Conservation (phyloP, 1,140 invertebrate species). For the Gonioctena quinquepunctata region DNA sequence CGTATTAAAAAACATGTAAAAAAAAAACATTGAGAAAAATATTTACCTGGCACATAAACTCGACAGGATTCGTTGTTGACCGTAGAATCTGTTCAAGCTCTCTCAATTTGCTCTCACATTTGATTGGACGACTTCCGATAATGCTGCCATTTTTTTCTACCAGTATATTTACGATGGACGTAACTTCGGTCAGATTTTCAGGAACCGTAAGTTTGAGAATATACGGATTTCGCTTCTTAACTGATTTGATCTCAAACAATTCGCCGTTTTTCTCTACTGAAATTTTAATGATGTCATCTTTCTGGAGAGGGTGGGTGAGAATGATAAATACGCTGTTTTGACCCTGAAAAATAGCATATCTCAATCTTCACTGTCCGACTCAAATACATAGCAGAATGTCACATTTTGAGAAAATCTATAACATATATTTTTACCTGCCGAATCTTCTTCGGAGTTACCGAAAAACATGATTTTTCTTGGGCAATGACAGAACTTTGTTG, state of each 20-base stretch:
- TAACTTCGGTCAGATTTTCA: conserved; percentile 78
- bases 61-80: conserved; percentile 76
- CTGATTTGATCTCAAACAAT: conserved; percentile 70
- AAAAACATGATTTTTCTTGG: conserved; percentile 70
- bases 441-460: conserved; percentile 78
- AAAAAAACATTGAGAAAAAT: too few species aligned
- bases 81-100: conserved; percentile 81
- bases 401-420: too few species aligned
- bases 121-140: conserved; percentile 77
- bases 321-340: conserved; percentile 81
- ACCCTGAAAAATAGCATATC: conserved; percentile 66
- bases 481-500: conserved; percentile 60
- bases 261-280: conserved; percentile 79
- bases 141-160: conserved; percentile 78
- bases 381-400: too few species aligned
- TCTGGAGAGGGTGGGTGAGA: conserved; percentile 73
- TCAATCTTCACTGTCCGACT: too few species aligned
- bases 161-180: conserved; percentile 77
- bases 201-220: conserved; percentile 78
- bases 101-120: conserved; percentile 80
- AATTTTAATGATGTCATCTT: conserved; percentile 74
- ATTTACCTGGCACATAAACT: conserved; percentile 83
- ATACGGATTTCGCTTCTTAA: conserved; percentile 80
- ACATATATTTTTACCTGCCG: conserved; percentile 75
- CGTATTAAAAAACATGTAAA: too few species aligned